Percentiles rank a stretch among this genome's conserved stretches.
phyloP scores from a whole-genome alignment of 1,140 invertebrate species.

The Ceratosolen solmsi region DNA sequence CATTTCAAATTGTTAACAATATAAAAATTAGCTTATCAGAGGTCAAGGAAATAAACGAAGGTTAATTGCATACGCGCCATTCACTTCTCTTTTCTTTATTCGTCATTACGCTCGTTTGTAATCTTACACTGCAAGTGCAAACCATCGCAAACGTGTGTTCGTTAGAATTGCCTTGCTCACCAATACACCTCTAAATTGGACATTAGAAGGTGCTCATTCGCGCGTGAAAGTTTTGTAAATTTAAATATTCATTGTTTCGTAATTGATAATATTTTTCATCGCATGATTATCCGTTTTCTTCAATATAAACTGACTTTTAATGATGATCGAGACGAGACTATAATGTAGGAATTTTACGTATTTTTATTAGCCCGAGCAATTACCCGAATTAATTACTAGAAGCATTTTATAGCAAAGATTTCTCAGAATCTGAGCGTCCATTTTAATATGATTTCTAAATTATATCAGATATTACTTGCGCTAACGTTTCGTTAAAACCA shows the following conservation, averaged over 20 bases:
- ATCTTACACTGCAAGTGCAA: neutral
- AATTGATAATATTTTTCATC: slow-evolving; percentile 63
- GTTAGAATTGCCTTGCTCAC: neutral
- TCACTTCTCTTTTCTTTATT: slow-evolving; percentile 41
- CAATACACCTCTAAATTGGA: neutral
- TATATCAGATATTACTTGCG: no score
- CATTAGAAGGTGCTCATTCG: neutral
- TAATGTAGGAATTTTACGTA: no score
- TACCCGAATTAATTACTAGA: no score
- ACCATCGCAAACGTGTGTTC: slow-evolving; percentile 3
- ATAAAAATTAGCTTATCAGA: slow-evolving; percentile 8
- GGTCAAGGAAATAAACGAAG: slow-evolving; percentile 32
- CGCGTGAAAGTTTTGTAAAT: slow-evolving; percentile 14
- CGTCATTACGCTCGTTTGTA: neutral
- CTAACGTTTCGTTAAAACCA: no score
- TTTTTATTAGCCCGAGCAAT: no score
- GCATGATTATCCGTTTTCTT: slow-evolving; percentile 5
- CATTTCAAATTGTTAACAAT: neutral
- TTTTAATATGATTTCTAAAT: no score
- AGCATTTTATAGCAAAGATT: no score
- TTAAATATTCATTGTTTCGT: slow-evolving; percentile 58
- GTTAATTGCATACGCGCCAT: neutral
- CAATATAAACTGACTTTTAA: no score
- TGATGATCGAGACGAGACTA: neutral
- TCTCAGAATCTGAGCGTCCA: no score